A percentile compares a stretch with the other conserved stretches of the same genome.
phyloP scores from a whole-genome alignment of 2,113 vertebrate species.

The Peromyscus californicus region DNA sequence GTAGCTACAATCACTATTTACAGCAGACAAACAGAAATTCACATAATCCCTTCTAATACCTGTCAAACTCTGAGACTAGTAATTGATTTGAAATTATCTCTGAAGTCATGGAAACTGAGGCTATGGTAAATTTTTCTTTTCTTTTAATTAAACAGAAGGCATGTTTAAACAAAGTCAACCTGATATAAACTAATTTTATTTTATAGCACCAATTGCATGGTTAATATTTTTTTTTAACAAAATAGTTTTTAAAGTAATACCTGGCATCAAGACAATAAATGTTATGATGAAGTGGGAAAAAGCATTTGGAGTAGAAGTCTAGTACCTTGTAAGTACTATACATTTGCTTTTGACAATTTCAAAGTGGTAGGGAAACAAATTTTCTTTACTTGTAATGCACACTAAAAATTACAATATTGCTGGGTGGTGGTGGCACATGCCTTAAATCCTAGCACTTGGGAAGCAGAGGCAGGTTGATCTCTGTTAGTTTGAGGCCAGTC shows the following conservation, averaged over 20 bases:
- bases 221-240: neutral
- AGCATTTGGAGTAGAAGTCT: neutral
- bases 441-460: neutral
- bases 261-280: neutral
- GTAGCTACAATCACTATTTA: neutral
- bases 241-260: neutral
- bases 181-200: neutral
- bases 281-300: neutral
- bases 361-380: neutral
- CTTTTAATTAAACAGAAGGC: neutral
- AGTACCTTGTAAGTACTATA: neutral
- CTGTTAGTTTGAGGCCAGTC: neutral
- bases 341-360: neutral
- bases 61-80: neutral
- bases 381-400: constrained; percentile 19
- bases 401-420: neutral
- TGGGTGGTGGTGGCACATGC: neutral
- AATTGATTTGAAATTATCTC: neutral
- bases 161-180: neutral
- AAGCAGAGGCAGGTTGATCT: neutral
- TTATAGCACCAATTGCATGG: neutral
- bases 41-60: neutral
- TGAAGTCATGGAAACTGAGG: neutral
- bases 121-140: neutral
- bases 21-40: neutral